These are phyloP conservation scores for Dendrocincla tyrannina DNA, from an alignment of 2,797 vertebrate species.

Conservation along the genomic window DNA sequence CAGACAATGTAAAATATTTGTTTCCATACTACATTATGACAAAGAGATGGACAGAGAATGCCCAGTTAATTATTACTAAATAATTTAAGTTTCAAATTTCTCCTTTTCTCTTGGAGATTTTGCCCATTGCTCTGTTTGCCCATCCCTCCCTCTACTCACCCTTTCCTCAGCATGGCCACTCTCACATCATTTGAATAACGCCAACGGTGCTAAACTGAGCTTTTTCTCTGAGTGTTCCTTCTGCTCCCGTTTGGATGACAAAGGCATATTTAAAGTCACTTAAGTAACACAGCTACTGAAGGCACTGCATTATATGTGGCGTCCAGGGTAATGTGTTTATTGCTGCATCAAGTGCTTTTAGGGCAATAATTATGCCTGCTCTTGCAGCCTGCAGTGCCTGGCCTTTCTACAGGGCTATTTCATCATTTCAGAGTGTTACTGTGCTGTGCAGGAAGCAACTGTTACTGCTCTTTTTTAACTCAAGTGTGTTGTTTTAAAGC, in stretches of 20 bases:
- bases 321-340: constrained; percentile 24
- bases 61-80: background rate
- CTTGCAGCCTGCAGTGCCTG: background rate
- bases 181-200: background rate
- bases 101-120: background rate
- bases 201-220: background rate
- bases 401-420: background rate
- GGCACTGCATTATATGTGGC: background rate
- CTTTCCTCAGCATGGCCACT: background rate
- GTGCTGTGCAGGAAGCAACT: background rate
- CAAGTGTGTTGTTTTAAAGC: background rate
- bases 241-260: constrained; percentile 22
- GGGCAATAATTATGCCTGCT: constrained; percentile 20
- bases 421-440: background rate
- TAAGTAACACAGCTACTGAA: background rate
- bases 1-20: background rate
- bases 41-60: background rate
- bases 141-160: background rate
- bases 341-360: constrained; percentile 41
- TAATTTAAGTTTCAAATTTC: background rate
- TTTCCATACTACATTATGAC: background rate
- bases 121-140: background rate
- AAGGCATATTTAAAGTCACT: constrained; percentile 21
- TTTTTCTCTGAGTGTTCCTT: background rate
- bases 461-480: background rate